Base-by-base conservation (phyloP, 2,888 invertebrate species). In the Noctua janthe region DNA sequence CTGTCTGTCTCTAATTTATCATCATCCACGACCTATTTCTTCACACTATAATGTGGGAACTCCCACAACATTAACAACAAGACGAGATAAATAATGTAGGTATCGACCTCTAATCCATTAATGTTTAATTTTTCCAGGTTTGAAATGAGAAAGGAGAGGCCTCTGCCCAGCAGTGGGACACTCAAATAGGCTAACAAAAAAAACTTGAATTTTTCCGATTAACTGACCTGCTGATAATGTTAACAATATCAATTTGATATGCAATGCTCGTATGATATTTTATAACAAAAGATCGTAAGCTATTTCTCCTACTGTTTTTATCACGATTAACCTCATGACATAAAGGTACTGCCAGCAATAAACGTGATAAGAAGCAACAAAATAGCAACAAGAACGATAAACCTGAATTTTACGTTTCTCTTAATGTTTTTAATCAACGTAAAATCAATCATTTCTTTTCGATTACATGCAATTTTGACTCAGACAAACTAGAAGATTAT, bases 361-460 rank as follows among this genome's bases (percentile, higher is more conserved):
- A 29, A 29, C 35, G 64, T 67, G 88, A 86, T 85, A 87, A 76
- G 23, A 35, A 67, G 64, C 59, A 59, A 84, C 70, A 78, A 76
- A 78, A 69, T 71, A 49, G 62, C 69, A 51, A 75, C 8, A 47
- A n/a, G 43, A 67, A 47, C 47, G 17, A 69, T 81, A 85, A 76
- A 71, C 11, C 70, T 5, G 20, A 13, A 43, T 39, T 76, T 74
- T 59, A 75, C 59, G 70, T 35, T 67, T 64, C 43, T 59, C 56
- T 62, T 43, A 15, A 13, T 29, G 62, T 81, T 81, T 85, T 86
- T 70, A 78, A 86, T 84, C 56, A 87, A 35, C 29, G 43, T 71
- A 51, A 49, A 73, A 69, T 15, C 66, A 69, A 80, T 83, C 56
- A 66, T 71, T 72, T 56, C 29, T 23, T 70, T 49, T 39, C 35